phyloP scores from a whole-genome alignment of 2,113 vertebrate genomes.

The Euleptes europaea region DNA sequence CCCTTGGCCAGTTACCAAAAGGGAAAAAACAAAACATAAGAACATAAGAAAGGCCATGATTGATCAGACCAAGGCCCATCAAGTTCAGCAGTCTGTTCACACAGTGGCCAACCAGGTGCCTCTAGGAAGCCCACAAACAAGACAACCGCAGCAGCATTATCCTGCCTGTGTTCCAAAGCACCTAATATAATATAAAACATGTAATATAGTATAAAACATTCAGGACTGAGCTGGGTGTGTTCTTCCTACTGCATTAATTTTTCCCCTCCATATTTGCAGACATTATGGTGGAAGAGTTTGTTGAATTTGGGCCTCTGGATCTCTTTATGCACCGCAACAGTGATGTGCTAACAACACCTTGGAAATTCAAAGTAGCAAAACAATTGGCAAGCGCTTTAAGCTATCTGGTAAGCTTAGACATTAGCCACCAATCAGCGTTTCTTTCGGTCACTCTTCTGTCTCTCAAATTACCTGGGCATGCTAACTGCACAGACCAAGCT shows the following conservation, averaged over 20 bases:
- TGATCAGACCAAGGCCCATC: too few species aligned
- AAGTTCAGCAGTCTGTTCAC: too few species aligned
- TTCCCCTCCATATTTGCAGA: constrained; percentile 67
- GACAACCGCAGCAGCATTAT: too few species aligned
- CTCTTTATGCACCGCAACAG: constrained; percentile 90
- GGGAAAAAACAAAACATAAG: not conserved
- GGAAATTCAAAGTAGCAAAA: constrained; percentile 98
- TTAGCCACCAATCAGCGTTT: not conserved
- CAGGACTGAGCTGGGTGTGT: not conserved
- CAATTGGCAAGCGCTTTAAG: constrained; percentile 94
- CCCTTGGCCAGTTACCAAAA: too few species aligned
- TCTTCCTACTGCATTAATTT: not conserved
- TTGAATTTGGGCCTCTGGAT: constrained; percentile 91
- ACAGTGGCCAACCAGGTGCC: too few species aligned
- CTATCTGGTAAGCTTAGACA: constrained; percentile 86
- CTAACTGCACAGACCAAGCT: not conserved
- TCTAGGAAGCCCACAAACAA: too few species aligned
- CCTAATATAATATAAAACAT: too few species aligned
- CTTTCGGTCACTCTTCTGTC: rapidly evolving
- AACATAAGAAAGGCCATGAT: too few species aligned
- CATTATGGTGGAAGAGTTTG: constrained; percentile 97
- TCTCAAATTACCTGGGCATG: rapidly evolving
- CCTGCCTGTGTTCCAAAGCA: too few species aligned
- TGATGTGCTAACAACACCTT: constrained; percentile 83
- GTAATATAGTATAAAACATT: too few species aligned